Conservation (phyloP, 2,113 vertebrate species). For the Sphyrna mokarran region DNA sequence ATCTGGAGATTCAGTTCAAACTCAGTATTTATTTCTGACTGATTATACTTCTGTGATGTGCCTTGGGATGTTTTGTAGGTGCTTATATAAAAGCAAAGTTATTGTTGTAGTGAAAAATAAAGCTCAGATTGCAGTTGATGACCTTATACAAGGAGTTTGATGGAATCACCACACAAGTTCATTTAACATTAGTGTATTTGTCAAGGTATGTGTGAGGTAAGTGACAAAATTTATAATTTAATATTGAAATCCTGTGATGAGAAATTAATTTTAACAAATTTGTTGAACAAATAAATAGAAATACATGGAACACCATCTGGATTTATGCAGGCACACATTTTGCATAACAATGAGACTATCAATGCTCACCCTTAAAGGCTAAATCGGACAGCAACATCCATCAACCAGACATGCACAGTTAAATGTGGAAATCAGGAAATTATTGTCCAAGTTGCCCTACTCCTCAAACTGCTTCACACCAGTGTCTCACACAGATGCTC, state of each 20-base stretch:
- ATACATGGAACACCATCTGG: background rate
- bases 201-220: background rate
- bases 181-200: background rate
- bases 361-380: background rate
- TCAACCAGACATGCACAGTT: background rate
- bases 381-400: background rate
- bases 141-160: too few relatives aligned
- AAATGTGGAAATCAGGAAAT: background rate
- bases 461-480: background rate
- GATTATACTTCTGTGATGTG: background rate
- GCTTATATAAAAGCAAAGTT: background rate
- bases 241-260: background rate
- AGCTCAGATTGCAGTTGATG: background rate
- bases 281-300: background rate
- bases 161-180: background rate
- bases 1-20: background rate
- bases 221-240: background rate
- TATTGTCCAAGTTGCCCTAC: background rate
- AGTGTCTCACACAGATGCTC: background rate
- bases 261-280: background rate
- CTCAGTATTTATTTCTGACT: background rate
- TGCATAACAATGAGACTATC: background rate
- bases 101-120: background rate
- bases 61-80: background rate
- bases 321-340: background rate